Conservation (phyloP, 2,888 invertebrate species). For the Coenonympha arcania region DNA sequence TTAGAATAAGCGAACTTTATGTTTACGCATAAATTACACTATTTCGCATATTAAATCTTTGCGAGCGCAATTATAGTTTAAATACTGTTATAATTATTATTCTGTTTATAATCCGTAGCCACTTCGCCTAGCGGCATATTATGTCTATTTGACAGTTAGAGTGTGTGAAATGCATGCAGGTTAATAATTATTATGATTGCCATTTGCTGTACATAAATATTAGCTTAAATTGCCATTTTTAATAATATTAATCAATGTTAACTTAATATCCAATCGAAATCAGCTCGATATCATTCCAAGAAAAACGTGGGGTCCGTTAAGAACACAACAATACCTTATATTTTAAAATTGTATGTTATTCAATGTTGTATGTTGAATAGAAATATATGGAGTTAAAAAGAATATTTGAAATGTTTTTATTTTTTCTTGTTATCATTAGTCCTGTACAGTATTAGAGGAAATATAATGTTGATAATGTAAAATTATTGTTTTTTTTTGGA, state of each 20-base stretch:
- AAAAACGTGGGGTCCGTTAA: conserved; percentile 43
- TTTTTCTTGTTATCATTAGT: conserved; percentile 45
- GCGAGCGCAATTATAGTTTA: conserved; percentile 47
- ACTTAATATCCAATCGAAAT: conserved; percentile 39
- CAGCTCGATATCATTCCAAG: conserved; percentile 70
- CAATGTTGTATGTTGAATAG: conserved; percentile 68
- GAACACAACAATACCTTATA: conserved; percentile 41
- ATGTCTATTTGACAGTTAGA: conserved; percentile 17
- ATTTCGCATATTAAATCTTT: conserved; percentile 31
- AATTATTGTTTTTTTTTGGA: conserved; percentile 44
- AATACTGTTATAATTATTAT: conserved; percentile 44
- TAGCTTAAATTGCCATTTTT: conserved; percentile 34
- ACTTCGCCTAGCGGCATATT: conserved; percentile 15
- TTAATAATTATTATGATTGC: conserved; percentile 19
- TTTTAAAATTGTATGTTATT: conserved; percentile 58
- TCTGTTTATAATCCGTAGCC: conserved; percentile 39
- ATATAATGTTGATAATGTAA: conserved; percentile 62
- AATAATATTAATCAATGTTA: conserved; percentile 30
- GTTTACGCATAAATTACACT: conserved; percentile 25
- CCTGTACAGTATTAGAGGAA: conserved; percentile 67
- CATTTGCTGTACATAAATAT: conserved; percentile 35
- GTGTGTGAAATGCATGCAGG: conserved; percentile 18
- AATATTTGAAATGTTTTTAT: conserved; percentile 50
- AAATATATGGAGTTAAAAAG: conserved; percentile 60
- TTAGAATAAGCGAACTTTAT: conserved; percentile 38